Base-by-base conservation (phyloP, 2,797 vertebrate species). In the Sarcophilus harrisii region DNA sequence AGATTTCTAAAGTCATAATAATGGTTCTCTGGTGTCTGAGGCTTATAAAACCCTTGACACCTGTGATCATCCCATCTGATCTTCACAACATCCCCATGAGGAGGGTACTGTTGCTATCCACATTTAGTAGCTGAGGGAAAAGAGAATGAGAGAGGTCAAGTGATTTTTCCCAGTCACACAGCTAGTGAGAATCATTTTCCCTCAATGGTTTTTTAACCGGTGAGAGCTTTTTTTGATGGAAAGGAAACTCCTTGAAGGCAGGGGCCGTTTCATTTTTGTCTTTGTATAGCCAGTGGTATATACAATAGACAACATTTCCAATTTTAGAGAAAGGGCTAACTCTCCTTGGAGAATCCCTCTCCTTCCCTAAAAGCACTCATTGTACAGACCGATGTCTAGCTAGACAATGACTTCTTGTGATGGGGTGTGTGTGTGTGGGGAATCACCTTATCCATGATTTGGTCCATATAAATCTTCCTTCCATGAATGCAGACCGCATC, bases 41-140 rank as follows among this genome's bases (percentile, higher is more conserved):
- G 60, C 14, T 66, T 66, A 14, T n/a, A 5, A 73, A 1, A 14
- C 32, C 38, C 66, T 21, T 38, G 21, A 73, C 18, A 73, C n/a
- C n/a, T 73, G 2, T 38, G 16, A 73, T 24, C 18, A 73, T 18
- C n/a, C 66, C 18, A 14, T 73, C 30, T 38, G 62, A 92, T 59
- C 59, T 94, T 92, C 28, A 81, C 28, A 57, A 18, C 29, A 89
- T 57, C 29, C 28, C 87, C 29, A 45, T 60, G 62, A 96, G 3
- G 54, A 58, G 58, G 38, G 27, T 29, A 94, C 93, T 90, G 30
- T 45, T 95, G 95, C 91, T 94, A 91, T 91, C 12, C 45, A 58
- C 11, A 58, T 87, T 91, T 92, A 30, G 49, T 27, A 27, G 54
- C 59, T 94, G 58, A 95, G 27, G 32, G 27, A 95, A 94, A 21